Conservation (phyloP, 2,888 invertebrate species). For the Prenolepis imparis region DNA sequence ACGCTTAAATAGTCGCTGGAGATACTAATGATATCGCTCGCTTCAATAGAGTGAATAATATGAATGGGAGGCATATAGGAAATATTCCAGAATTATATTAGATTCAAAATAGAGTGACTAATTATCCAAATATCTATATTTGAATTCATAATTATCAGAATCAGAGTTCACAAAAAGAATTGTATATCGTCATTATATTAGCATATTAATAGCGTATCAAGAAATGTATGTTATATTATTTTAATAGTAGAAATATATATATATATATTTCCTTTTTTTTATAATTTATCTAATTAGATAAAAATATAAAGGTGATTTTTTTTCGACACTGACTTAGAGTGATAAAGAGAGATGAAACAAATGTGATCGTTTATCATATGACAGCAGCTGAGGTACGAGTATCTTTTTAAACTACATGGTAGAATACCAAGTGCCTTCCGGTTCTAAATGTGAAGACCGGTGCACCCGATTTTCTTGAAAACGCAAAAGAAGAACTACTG, state of each 20-base stretch:
- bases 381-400: not conserved
- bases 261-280: not conserved
- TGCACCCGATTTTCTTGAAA: not conserved
- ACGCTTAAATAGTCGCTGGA: not conserved
- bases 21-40: not conserved
- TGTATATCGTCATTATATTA: not conserved
- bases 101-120: not conserved
- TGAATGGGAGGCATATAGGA: not conserved
- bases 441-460: not conserved
- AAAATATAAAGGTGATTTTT: not conserved
- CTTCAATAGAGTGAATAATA: not conserved
- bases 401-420: not conserved
- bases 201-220: not conserved
- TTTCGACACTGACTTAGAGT: not conserved
- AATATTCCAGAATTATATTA: not conserved
- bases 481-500: conserved; percentile 62
- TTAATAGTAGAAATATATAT: not conserved
- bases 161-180: not conserved
- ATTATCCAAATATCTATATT: not conserved
- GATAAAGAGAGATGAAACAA: not conserved
- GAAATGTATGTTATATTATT: not conserved
- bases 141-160: not conserved
- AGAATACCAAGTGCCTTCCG: not conserved
- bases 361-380: not conserved
- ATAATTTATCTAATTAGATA: not conserved